Percentiles rank a stretch among this genome's conserved stretches.
These are phyloP conservation scores for Eupithecia subfuscata DNA, from an alignment of 2,888 invertebrate species.

Conservation along the genomic window DNA sequence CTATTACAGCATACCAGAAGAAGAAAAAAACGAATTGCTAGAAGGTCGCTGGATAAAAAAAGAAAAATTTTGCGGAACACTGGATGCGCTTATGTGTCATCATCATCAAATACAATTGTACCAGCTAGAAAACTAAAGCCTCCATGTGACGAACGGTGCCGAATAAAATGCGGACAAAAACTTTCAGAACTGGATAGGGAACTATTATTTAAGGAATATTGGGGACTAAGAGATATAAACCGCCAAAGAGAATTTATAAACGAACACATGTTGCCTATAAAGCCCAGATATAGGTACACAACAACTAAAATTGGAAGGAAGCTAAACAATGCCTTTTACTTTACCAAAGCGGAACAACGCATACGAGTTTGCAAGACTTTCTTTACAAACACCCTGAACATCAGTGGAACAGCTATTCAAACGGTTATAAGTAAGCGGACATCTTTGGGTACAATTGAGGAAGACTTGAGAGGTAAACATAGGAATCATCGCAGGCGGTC, in stretches of 20 bases:
- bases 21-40: background rate
- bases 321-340: background rate
- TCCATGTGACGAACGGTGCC: background rate
- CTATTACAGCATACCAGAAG: background rate
- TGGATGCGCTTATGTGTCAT: background rate
- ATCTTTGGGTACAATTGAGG: background rate
- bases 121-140: slow-evolving; percentile 6
- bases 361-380: background rate
- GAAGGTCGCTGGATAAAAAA: background rate
- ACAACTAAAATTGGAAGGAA: background rate
- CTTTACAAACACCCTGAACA: background rate
- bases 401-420: background rate
- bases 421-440: background rate
- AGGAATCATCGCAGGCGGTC: background rate
- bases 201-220: slow-evolving; percentile 9
- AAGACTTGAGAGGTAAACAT: background rate
- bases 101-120: background rate
- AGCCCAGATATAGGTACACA: background rate
- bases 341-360: background rate
- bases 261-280: background rate
- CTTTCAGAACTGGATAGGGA: background rate
- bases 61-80: background rate
- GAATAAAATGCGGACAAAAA: background rate
- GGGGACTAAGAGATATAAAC: background rate
- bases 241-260: slow-evolving; percentile 4